Evolutionary conservation across 30 jellyfish, hydroid and myxozoan genomes (phyloP).

Genomic region (Clytia hemisphaerica): DNA sequence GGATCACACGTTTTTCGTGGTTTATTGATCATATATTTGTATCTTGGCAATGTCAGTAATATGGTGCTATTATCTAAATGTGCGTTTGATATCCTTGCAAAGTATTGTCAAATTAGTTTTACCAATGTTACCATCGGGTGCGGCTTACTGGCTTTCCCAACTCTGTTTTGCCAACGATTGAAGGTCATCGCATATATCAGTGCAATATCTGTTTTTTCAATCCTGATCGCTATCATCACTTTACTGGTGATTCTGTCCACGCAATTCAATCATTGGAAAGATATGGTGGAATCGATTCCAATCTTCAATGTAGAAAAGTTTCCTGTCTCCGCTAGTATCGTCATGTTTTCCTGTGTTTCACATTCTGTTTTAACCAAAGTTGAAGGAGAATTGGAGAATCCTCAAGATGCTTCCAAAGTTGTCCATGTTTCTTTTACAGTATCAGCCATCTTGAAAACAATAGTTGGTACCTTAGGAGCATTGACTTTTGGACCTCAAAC

Average conservation of each 20-base stretch:
- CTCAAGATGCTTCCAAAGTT: constrained; percentile 16
- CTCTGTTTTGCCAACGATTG: constrained; percentile 33
- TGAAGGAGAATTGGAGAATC: constrained; percentile 59
- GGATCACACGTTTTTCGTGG: constrained; percentile 28
- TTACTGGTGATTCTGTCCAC: constrained; percentile 11
- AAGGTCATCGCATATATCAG: constrained; percentile 52
- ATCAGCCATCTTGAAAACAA: constrained; percentile 24
- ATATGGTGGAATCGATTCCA: constrained; percentile 21
- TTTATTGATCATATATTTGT: constrained; percentile 18
- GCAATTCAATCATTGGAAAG: constrained; percentile 24
- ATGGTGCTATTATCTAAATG: constrained; percentile 36
- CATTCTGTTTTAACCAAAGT: constrained; percentile 47
- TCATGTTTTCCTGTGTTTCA: constrained; percentile 21
- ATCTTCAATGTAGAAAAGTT: constrained; percentile 31
- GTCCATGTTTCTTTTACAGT: constrained; percentile 21
- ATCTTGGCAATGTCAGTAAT: constrained; percentile 13
- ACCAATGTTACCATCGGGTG: constrained; percentile 26
- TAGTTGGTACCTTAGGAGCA: constrained; percentile 48
- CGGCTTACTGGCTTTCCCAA: constrained; percentile 44
- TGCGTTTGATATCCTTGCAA: constrained; percentile 1
- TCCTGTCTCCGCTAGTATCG: constrained; percentile 34
- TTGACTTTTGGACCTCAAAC: constrained; percentile 41
- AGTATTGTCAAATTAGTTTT: neutral
- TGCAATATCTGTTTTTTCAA: constrained; percentile 18
- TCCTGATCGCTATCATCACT: constrained; percentile 31